Conservation (phyloP, 2,797 vertebrate species). For the Atherinosoma microstoma region DNA sequence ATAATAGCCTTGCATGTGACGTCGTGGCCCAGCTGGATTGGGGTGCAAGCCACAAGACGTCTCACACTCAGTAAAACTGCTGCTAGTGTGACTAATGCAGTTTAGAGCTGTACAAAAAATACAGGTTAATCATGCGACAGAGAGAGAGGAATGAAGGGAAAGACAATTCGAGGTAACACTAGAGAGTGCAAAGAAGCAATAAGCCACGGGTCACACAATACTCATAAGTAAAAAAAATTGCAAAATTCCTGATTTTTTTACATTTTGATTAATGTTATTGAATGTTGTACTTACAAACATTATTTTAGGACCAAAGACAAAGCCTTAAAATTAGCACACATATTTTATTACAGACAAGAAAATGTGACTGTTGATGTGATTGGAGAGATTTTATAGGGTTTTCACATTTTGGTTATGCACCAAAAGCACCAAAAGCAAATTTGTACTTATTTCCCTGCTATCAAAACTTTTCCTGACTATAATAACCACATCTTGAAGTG, state of each 20-base stretch:
- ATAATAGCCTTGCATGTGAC: slow-evolving; percentile 84
- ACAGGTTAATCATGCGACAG: slow-evolving; percentile 48
- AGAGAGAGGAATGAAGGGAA: slow-evolving; percentile 14
- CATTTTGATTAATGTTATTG: slow-evolving; percentile 29
- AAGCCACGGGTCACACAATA: neutral
- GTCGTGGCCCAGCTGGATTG: slow-evolving; percentile 72
- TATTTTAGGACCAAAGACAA: slow-evolving; percentile 14
- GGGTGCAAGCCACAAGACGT: slow-evolving; percentile 79
- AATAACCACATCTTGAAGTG: slow-evolving; percentile 13
- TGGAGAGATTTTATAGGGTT: slow-evolving; percentile 6
- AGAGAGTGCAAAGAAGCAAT: slow-evolving; percentile 11
- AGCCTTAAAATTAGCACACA: slow-evolving; percentile 9
- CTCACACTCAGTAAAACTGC: slow-evolving; percentile 79
- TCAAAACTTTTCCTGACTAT: slow-evolving; percentile 4
- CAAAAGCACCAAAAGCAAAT: slow-evolving; percentile 4
- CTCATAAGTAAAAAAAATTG: neutral
- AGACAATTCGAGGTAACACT: slow-evolving; percentile 35
- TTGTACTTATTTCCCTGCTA: neutral
- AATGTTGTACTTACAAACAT: slow-evolving; percentile 26
- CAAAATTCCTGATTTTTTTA: slow-evolving; percentile 4
- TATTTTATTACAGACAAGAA: slow-evolving; percentile 4
- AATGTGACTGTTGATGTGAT: neutral
- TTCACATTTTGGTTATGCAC: slow-evolving; percentile 1
- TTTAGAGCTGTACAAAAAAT: slow-evolving; percentile 51
- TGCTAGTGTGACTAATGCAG: slow-evolving; percentile 55